A percentile compares a stretch with the other conserved stretches of the same genome.
These are phyloP conservation scores for Brachyhypopomus gauderio DNA, from an alignment of 2,113 vertebrate genomes.

Conservation along the genomic window DNA sequence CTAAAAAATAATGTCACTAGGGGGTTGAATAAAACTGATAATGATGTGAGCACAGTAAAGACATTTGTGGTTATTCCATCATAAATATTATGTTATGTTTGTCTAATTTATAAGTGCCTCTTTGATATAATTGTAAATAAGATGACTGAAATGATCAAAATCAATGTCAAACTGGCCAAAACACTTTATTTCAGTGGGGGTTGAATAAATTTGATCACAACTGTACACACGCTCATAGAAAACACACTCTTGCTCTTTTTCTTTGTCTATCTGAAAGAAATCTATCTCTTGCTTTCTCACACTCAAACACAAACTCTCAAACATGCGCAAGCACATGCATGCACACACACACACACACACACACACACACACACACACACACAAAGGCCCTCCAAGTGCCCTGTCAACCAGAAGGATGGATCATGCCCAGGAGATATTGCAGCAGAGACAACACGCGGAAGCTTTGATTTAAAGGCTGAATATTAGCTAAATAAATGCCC, in stretches of 20 bases:
- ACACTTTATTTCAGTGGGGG: too few relatives aligned
- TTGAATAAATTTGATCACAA: too few relatives aligned
- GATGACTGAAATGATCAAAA: too few relatives aligned
- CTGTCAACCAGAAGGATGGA: constrained; percentile 59
- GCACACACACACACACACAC: not conserved
- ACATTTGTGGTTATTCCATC: too few relatives aligned
- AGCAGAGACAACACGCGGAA: constrained; percentile 60
- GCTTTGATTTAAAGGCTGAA: constrained; percentile 68
- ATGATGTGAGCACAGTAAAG: too few relatives aligned
- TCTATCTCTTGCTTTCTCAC: not conserved
- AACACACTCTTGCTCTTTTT: not conserved
- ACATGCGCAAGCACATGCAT: constrained; percentile 3
- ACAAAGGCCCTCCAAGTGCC: constrained; percentile 36
- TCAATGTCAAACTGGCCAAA: too few relatives aligned
- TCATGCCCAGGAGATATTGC: constrained; percentile 48
- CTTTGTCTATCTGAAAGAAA: too few relatives aligned
- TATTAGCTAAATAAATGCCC: constrained; percentile 60
- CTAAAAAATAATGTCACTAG: too few relatives aligned
- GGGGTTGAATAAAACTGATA: too few relatives aligned
- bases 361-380: constrained; percentile 39
- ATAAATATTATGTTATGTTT: too few relatives aligned
- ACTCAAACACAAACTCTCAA: constrained; percentile 34
- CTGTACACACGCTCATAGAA: not conserved
- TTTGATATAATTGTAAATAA: too few relatives aligned
- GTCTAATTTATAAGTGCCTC: too few relatives aligned